These are phyloP conservation scores for Garra rufa DNA, from an alignment of 2,113 vertebrate genomes.

Conservation along the genomic window DNA sequence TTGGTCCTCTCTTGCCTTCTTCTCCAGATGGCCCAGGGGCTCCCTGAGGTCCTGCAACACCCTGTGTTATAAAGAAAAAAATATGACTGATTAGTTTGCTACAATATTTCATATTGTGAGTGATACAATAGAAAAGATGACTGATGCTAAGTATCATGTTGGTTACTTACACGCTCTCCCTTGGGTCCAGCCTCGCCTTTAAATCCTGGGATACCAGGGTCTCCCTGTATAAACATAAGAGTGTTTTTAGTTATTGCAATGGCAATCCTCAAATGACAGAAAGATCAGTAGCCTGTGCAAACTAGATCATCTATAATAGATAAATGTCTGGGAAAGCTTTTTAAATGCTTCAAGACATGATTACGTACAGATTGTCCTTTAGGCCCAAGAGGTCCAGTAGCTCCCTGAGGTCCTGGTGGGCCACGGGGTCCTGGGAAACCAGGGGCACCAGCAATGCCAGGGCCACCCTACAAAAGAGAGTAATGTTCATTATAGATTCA, in stretches of 20 bases:
- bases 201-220: conserved; percentile 92
- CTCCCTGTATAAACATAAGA: conserved; percentile 80
- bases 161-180: conserved; percentile 88
- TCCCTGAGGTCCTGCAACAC: conserved; percentile 87
- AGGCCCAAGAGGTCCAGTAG: conserved; percentile 91
- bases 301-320: neutral
- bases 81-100: conserved; percentile 24
- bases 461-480: conserved; percentile 77
- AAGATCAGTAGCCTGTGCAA: neutral
- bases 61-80: conserved; percentile 70
- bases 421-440: conserved; percentile 96
- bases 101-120: neutral
- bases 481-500: neutral
- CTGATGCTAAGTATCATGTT: neutral
- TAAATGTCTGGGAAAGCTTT: neutral
- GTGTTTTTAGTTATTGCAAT: conserved; percentile 7
- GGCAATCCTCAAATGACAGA: neutral
- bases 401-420: conserved; percentile 94
- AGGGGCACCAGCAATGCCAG: conserved; percentile 94
- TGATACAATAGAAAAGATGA: neutral
- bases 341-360: neutral
- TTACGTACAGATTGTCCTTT: conserved; percentile 91
- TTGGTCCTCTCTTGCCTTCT: conserved; percentile 94
- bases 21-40: conserved; percentile 87
- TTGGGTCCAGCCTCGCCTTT: conserved; percentile 97